Evolutionary conservation across 2,113 vertebrate genomes (phyloP), one percentile per base, ranked within the genome.

Genomic region (Mionectes macconnelli): DNA sequence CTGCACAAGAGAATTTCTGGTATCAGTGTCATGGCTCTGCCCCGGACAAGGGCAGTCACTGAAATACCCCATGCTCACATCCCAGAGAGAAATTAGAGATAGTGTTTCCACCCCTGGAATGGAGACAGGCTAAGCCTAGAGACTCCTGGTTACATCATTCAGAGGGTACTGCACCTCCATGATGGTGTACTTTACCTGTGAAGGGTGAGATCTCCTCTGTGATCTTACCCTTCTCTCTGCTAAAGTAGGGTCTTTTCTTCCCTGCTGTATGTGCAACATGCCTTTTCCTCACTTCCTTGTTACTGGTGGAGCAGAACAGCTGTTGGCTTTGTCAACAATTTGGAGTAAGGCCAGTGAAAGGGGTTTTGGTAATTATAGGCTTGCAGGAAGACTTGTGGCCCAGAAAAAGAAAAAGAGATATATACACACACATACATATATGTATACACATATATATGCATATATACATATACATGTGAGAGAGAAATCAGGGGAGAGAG

Each of bases 401-500:
- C 64, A 56, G 30, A 45, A 80, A 89, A 89, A 72, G 23, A 20
- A 39, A 23, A 21, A n/a, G 2, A 31, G 4, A 59, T 13, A 75
- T 2, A 74, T 1, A 52, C 1, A 59, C 11, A 56, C 30, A 6
- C 24, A 18, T 44, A 28, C 31, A 28, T 30, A 10, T 37, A 31
- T 68, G 19, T 31, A 50, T 8, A 52, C 5, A 82, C 6, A 47
- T 5, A 73, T 37, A 42, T 83, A 85, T 76, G 13, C n/a, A 62
- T 84, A 52, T 60, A 83, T 85, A 42, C 49, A 92, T 87, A 93
- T 75, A 88, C n/a, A 94, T 78, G 67, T 93, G 74, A 82, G 93
- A 95, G 64, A 87, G 66, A 93, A 87, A 70, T 75, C 35, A 59
- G 74, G 47, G 30, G 35, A 70, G 49, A 33, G 10, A 93, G 47